Evolutionary conservation across 2,113 vertebrate genomes (phyloP).

Genomic region (Sprattus sprattus): DNA sequence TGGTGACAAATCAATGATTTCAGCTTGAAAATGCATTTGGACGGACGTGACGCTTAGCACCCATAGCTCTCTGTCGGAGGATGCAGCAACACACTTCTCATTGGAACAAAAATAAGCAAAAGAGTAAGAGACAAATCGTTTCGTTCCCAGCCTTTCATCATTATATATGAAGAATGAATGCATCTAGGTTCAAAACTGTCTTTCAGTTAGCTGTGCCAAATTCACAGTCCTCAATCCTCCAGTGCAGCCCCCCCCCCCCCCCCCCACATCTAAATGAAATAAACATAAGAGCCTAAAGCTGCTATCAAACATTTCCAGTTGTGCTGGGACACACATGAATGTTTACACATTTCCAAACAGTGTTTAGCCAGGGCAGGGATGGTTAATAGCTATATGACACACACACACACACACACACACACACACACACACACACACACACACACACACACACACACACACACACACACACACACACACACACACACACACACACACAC

Average conservation of each 20-base stretch:
- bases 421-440: conserved; percentile 14
- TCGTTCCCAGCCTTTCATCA: background rate
- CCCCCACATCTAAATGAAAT: conserved; percentile 31
- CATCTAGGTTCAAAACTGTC: background rate
- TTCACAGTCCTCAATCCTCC: background rate
- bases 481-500: background rate
- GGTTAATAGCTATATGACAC: conserved; percentile 49
- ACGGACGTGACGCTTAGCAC: background rate
- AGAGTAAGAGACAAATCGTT: background rate
- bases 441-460: background rate
- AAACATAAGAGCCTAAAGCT: conserved; percentile 74
- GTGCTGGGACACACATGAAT: conserved; percentile 70
- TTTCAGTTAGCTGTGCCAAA: background rate
- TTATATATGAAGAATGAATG: background rate
- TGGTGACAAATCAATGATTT: conserved; percentile 17
- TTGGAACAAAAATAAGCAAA: background rate
- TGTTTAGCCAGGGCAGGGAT: conserved; percentile 65
- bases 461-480: background rate
- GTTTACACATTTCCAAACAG: conserved; percentile 75
- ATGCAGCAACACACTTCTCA: background rate
- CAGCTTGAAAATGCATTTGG: background rate
- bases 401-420: background rate
- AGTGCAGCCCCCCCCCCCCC: conserved; percentile 8
- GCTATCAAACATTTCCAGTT: conserved; percentile 78
- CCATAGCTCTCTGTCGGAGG: background rate